phyloP scores from a whole-genome alignment of 35 echinoderm and acorn worm species.

The Apostichopus japonicus region DNA sequence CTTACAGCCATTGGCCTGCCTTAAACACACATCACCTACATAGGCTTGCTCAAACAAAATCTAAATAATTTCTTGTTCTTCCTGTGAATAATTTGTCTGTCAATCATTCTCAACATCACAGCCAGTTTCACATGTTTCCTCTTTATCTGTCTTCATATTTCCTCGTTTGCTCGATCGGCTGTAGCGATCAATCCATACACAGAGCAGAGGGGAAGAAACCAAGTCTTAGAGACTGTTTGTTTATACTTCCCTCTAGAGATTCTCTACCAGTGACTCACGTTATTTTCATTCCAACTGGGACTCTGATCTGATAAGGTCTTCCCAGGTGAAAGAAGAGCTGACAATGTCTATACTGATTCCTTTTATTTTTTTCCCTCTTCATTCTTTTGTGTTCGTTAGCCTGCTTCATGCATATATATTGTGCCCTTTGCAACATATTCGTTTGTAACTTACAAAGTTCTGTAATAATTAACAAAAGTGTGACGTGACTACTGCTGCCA shows the following conservation, averaged over 20 bases:
- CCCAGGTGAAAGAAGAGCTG: neutral
- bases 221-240: too few relatives aligned
- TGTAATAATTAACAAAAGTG: too few relatives aligned
- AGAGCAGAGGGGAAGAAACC: too few relatives aligned
- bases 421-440: too few relatives aligned
- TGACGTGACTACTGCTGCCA: too few relatives aligned
- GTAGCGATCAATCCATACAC: too few relatives aligned
- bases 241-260: neutral
- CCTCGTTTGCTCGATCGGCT: neutral
- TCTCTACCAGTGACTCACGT: slow-evolving; percentile 19
- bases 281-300: neutral
- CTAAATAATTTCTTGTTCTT: slow-evolving; percentile 27
- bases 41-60: neutral
- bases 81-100: slow-evolving; percentile 20
- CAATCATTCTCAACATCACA: neutral
- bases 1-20: neutral
- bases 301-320: too few relatives aligned
- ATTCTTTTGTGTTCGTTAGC: too few relatives aligned
- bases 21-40: neutral
- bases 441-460: too few relatives aligned
- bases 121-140: neutral
- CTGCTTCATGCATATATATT: too few relatives aligned
- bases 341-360: too few relatives aligned
- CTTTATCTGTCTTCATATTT: slow-evolving; percentile 13
- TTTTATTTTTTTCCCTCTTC: too few relatives aligned